Evolutionary conservation across 2,888 invertebrate genomes (phyloP), one percentile per base, ranked within the genome.

Genomic region (Eudiplozoon nipponicum): DNA sequence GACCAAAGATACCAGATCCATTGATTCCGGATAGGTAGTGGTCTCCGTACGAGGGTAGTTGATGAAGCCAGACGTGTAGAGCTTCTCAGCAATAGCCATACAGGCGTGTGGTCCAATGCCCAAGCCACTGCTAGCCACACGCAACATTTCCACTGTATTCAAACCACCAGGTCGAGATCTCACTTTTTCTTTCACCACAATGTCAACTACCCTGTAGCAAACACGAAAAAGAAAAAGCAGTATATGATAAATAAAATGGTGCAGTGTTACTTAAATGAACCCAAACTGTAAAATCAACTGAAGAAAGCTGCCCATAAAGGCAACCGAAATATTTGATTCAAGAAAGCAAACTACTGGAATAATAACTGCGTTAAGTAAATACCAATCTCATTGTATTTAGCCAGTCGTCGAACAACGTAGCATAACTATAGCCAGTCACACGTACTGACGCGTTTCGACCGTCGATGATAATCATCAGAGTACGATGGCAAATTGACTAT

Each of bases 11-110:
- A 23, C 21, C 42, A 90, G 64, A 64, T 94, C 86, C 57, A 77
- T 90, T 59, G 77, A 84, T 49, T 75, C 71, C 1, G 86, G 72
- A 60, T 94, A 94, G 40, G 72, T 71, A 0, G 84, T 90, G 1
- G 94, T 94, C 63, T 94, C 94, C 1, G 94, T 94, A 50, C 94
- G 68, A 0, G 94, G 94, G 61, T 94, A 94, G 54, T 81, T 84
- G 45, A 90, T 84, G 54, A 76, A 86, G 22, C 86, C 86, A 57
- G 81, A 56, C 11, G 74, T 86, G 57, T 98, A 94, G 2, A 94
- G 65, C 23, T 73, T 66, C 55, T 84, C 81, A 1, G 80, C 80
- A 28, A 77, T 52, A 48, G 54, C 53, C 60, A 60, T 60, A 2
- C 57, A 51, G 41, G 54, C 52, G 34, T 56, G 56, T 17, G 60